A percentile compares a stretch with the other conserved stretches of the same genome.
Evolutionary conservation across 2,113 vertebrate genomes (phyloP).

Genomic region (Stercorarius parasiticus): DNA sequence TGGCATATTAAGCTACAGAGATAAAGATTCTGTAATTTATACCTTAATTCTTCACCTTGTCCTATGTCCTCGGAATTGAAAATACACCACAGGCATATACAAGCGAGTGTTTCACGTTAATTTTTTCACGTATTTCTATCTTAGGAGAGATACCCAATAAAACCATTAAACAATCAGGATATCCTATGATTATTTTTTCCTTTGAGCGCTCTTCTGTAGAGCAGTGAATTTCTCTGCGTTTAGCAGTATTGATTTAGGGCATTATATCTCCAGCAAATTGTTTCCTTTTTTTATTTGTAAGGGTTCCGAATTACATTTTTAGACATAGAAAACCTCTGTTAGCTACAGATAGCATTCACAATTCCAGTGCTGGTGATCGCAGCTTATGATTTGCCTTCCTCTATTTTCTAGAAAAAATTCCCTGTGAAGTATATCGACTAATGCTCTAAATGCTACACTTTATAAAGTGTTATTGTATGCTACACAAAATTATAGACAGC

Average conservation of each 20-base stretch:
- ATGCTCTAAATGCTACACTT: constrained; percentile 9
- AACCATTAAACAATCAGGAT: not conserved
- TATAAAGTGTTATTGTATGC: not conserved
- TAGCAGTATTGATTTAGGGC: not conserved
- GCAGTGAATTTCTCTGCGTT: not conserved
- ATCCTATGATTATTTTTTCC: not conserved
- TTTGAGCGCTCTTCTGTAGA: not conserved
- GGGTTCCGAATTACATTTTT: constrained; percentile 15
- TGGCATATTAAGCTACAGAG: not conserved
- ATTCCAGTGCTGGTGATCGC: not conserved
- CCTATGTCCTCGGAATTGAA: not conserved
- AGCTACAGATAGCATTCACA: not conserved
- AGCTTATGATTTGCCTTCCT: constrained; percentile 3
- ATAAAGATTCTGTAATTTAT: constrained; percentile 21
- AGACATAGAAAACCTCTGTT: not conserved
- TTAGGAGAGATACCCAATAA: not conserved
- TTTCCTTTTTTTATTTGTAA: not conserved
- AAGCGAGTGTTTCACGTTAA: not conserved
- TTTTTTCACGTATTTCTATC: not conserved
- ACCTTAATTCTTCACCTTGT: not conserved
- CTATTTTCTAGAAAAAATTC: constrained; percentile 11
- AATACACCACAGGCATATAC: not conserved
- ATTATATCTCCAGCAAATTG: not conserved
- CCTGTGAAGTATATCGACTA: not conserved
- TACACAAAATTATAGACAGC: not conserved